These are phyloP conservation scores for Teinopalpus imperialis DNA, from an alignment of 2,888 invertebrate genomes.

Conservation along the genomic window DNA sequence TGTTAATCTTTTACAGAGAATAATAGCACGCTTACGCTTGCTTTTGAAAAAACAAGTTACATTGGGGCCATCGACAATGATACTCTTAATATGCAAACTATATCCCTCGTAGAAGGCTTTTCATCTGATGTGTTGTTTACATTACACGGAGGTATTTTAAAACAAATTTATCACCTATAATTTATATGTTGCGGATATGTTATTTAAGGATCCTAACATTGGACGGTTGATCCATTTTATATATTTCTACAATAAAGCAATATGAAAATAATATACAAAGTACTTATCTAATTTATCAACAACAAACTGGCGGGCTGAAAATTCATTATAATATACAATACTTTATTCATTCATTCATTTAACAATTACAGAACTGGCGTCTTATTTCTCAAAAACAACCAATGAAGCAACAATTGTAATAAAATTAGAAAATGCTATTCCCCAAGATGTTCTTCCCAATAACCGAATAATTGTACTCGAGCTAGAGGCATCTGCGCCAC, in stretches of 20 bases:
- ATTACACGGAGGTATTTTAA: slow-evolving; percentile 42
- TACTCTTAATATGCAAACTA: slow-evolving; percentile 32
- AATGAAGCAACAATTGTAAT: slow-evolving; percentile 33
- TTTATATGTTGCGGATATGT: too few species aligned
- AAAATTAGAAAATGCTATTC: slow-evolving; percentile 29
- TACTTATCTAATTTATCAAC: too few species aligned
- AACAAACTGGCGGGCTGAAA: too few species aligned
- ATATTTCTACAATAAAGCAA: background rate
- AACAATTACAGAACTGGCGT: slow-evolving; percentile 39
- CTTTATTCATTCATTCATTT: too few species aligned
- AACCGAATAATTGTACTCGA: slow-evolving; percentile 38
- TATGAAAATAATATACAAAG: too few species aligned
- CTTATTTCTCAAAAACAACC: slow-evolving; percentile 31
- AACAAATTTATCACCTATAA: too few species aligned
- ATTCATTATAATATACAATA: too few species aligned
- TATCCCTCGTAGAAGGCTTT: slow-evolving; percentile 40
- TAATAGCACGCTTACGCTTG: slow-evolving; percentile 31
- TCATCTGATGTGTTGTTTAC: slow-evolving; percentile 35
- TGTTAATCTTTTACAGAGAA: too few species aligned
- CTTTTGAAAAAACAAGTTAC: slow-evolving; percentile 40
- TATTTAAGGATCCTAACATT: too few species aligned
- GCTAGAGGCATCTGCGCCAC: slow-evolving; percentile 38
- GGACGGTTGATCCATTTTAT: too few species aligned
- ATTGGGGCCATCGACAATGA: slow-evolving; percentile 36
- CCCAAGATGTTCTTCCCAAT: slow-evolving; percentile 35